A percentile compares a stretch with the other conserved stretches of the same genome.
These are phyloP conservation scores for Tyrannus savana DNA, from an alignment of 2,113 vertebrate genomes.

Conservation along the genomic window DNA sequence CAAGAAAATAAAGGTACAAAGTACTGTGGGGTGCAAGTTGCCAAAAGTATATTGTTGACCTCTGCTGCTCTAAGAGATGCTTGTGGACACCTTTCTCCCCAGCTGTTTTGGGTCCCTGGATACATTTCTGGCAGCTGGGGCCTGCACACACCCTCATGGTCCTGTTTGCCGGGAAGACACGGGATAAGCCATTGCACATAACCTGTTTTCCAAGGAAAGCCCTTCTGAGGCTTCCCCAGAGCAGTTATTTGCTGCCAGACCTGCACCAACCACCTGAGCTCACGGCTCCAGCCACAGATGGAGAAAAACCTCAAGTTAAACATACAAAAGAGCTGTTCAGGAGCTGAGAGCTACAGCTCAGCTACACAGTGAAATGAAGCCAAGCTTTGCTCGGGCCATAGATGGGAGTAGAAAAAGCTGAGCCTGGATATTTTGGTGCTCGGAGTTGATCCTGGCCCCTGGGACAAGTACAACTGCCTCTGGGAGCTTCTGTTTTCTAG, in stretches of 20 bases:
- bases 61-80: neutral
- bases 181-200: neutral
- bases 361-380: neutral
- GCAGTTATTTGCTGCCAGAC: neutral
- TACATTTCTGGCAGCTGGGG: neutral
- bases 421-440: neutral
- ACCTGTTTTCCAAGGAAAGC: neutral
- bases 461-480: neutral
- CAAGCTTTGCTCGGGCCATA: neutral
- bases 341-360: neutral
- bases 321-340: neutral
- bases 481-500: neutral
- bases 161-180: neutral
- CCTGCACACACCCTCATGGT: fast-evolving
- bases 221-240: neutral
- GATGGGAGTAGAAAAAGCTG: neutral
- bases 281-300: neutral
- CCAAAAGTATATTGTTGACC: neutral
- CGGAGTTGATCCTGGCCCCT: neutral
- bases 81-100: neutral
- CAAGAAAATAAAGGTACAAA: neutral
- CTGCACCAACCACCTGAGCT: neutral
- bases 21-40: neutral
- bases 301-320: neutral
- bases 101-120: neutral